Conservation (phyloP, 2,888 invertebrate species). For the Diplolepis rosae region DNA sequence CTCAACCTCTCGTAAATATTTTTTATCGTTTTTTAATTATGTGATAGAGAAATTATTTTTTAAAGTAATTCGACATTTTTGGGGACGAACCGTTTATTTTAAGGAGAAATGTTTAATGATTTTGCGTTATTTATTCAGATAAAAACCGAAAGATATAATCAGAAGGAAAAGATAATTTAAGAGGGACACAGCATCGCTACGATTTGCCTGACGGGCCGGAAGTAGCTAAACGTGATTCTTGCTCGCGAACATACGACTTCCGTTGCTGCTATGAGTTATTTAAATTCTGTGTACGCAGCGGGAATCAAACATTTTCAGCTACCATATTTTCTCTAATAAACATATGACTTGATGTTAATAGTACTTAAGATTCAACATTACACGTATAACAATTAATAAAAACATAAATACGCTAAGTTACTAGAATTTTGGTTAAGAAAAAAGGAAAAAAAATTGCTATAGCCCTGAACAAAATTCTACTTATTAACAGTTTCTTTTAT, state of each 20-base stretch:
- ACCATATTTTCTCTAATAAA: constrained; percentile 42
- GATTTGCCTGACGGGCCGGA: constrained; percentile 54
- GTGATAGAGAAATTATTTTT: too few species aligned
- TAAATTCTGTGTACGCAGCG: constrained; percentile 35
- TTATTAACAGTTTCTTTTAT: too few species aligned
- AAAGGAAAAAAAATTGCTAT: too few species aligned
- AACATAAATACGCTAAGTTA: too few species aligned
- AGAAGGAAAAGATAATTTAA: background rate
- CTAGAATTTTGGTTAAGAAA: too few species aligned
- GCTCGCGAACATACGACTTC: constrained; percentile 60
- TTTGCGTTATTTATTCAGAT: background rate
- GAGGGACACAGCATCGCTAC: background rate
- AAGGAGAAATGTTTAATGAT: background rate
- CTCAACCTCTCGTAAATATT: too few species aligned
- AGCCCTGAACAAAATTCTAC: too few species aligned
- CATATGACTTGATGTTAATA: background rate
- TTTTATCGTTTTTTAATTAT: too few species aligned
- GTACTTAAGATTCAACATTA: background rate
- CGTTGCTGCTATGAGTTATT: constrained; percentile 49
- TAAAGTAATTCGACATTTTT: background rate
- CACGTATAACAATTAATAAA: too few species aligned
- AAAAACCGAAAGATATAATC: background rate
- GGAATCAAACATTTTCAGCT: constrained; percentile 44
- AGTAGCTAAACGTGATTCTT: constrained; percentile 64
- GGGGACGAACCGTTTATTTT: background rate